Evolutionary conservation across 2,797 vertebrate genomes (phyloP).

Genomic region (Gymnocypris eckloni): DNA sequence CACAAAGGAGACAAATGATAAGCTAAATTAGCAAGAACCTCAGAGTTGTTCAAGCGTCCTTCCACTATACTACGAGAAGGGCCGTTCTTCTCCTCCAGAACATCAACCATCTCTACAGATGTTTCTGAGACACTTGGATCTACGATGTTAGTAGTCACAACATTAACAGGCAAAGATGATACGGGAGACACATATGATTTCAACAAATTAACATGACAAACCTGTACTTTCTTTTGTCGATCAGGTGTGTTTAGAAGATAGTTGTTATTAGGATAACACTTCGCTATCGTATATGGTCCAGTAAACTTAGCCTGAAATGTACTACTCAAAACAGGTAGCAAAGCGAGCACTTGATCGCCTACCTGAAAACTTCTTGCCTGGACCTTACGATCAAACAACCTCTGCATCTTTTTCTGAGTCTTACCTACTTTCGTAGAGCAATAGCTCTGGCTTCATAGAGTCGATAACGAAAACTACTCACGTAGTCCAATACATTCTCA

Average conservation of each 20-base stretch:
- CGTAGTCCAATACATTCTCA: too few species aligned
- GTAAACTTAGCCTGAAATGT: not conserved
- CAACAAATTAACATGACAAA: not conserved
- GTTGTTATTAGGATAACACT: not conserved
- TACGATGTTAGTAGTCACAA: not conserved
- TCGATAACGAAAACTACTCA: not conserved
- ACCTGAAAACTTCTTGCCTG: not conserved
- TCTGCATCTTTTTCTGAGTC: not conserved
- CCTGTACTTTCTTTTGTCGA: not conserved
- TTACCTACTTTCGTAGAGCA: not conserved
- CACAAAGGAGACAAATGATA: not conserved
- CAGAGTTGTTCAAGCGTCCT: not conserved
- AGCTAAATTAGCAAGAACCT: not conserved
- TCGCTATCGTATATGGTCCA: not conserved
- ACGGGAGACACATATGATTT: not conserved
- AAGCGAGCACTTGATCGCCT: not conserved
- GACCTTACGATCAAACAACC: not conserved
- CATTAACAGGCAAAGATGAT: not conserved
- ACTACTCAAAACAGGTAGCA: not conserved
- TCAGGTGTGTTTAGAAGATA: not conserved
- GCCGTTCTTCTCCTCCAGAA: not conserved
- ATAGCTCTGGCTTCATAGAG: not conserved
- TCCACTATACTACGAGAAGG: not conserved
- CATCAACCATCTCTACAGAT: not conserved
- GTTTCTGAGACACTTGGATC: not conserved